Evolutionary conservation across 2,888 invertebrate species (phyloP), one percentile per base, ranked within the genome.

Genomic region (Lithophane leautieri): DNA sequence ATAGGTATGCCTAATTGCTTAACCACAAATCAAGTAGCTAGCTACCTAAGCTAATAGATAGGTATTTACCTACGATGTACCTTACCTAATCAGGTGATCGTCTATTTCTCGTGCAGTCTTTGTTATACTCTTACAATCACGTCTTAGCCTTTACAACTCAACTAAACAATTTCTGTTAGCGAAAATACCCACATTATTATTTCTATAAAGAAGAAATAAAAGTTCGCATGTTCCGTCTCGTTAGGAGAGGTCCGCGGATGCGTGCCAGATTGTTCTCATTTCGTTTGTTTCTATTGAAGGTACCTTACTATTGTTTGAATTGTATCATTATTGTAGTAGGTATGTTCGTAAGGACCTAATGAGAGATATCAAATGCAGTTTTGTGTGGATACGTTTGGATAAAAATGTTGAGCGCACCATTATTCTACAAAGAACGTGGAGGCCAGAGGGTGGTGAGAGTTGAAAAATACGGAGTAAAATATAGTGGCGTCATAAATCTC

Each of bases 151-250:
- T 50, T 42, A 42, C 40, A 60, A 28, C 47, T 58, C 25, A 50
- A 68, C 22, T 19, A 47, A 69, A 63, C 66, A 83, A 79, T 85
- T 77, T 79, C 63, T 78, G 78, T 76, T 76, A 79, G 52, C 61
- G 52, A 68, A 81, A 86, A 80, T 71, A 78, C 16, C 62, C 28
- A 42, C 72, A 74, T 81, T 81, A 72, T 74, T 81, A 84, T 85
- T 81, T 82, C 19, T 82, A 66, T 81, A 83, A 75, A 81, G 66
- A 54, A 76, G 25, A 80, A 65, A 82, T 78, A 77, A 78, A 71
- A 75, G 79, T 76, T 90, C 89, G 90, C 90, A 89, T 90, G 90
- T 70, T 76, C 70, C 66, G 75, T 81, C 78, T 90, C 90, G 82
- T 90, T 90, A 90, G 79, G 67, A 63, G 58, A 63, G 61, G 70